A percentile compares a stretch with the other conserved stretches of the same genome.
Conservation (phyloP, 2,888 invertebrate species). For the Trichopoda pennipes region DNA sequence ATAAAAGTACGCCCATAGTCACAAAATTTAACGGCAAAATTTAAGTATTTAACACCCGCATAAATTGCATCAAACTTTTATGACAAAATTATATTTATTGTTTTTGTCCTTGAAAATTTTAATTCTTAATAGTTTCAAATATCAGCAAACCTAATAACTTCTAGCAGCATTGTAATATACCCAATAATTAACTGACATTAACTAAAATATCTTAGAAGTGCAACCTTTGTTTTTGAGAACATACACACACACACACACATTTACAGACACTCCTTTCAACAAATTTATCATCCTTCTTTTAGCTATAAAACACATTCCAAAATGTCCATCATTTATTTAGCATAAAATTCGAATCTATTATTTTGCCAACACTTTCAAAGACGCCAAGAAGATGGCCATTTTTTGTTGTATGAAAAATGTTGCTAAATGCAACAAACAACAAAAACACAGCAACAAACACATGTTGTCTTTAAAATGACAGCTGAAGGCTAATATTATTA, state of each 20-base stretch:
- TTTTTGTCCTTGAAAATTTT: too few species aligned
- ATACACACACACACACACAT: not conserved
- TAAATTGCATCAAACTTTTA: too few species aligned
- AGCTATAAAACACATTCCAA: slow-evolving; percentile 49
- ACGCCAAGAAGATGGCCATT: slow-evolving; percentile 57
- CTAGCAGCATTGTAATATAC: too few species aligned
- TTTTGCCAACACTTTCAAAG: slow-evolving; percentile 55
- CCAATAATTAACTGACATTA: not conserved
- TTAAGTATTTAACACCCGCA: too few species aligned
- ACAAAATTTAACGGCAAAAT: too few species aligned
- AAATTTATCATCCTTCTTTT: slow-evolving; percentile 3
- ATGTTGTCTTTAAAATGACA: slow-evolving; percentile 60
- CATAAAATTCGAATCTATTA: slow-evolving; percentile 54
- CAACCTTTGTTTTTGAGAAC: not conserved
- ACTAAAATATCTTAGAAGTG: not conserved
- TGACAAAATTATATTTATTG: too few species aligned
- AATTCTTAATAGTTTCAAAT: too few species aligned
- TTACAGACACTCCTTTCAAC: slow-evolving; percentile 20
- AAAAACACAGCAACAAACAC: slow-evolving; percentile 46
- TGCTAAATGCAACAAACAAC: not conserved
- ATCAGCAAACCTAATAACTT: too few species aligned
- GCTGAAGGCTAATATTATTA: slow-evolving; percentile 65
- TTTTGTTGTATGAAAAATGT: slow-evolving; percentile 21
- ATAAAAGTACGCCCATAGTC: too few species aligned
- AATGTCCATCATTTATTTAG: slow-evolving; percentile 41